phyloP scores from a whole-genome alignment of 2,888 invertebrate species.

The Strigamia crassipes region DNA sequence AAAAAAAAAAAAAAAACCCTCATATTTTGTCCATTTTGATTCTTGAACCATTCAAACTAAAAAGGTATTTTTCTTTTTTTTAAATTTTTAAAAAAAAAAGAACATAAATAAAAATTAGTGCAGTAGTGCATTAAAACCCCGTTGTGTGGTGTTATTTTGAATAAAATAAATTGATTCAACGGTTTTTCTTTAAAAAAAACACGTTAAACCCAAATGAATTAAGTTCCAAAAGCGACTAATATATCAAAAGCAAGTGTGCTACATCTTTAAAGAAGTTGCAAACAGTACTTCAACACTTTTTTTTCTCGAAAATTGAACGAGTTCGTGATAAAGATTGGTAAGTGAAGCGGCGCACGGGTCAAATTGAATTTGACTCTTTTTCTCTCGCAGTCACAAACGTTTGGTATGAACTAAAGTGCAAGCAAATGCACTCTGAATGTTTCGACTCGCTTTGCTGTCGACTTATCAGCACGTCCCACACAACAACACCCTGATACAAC shows the following conservation, averaged over 20 bases:
- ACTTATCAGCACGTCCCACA: constrained; percentile 23
- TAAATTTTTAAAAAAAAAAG: neutral
- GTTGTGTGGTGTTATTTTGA: too few species aligned
- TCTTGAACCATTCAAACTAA: neutral
- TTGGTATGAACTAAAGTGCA: neutral
- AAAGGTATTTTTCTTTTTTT: neutral
- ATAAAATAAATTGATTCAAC: too few species aligned
- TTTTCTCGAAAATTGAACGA: neutral
- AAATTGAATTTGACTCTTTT: neutral
- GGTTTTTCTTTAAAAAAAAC: too few species aligned
- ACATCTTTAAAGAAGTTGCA: neutral
- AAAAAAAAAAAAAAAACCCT: neutral
- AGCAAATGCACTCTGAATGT: neutral
- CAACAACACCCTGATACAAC: constrained; percentile 12
- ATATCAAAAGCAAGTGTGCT: too few species aligned
- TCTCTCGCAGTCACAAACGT: neutral
- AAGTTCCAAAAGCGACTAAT: too few species aligned
- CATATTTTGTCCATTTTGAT: neutral
- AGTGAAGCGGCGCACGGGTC: constrained; percentile 19
- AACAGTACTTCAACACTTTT: neutral
- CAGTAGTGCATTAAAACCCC: too few species aligned
- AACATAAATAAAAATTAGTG: too few species aligned
- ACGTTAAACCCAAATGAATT: too few species aligned
- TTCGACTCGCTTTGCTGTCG: neutral
- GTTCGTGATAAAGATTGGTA: neutral